These are phyloP conservation scores for Laticauda laticaudata DNA, from an alignment of 2,113 vertebrate genomes.

Conservation along the genomic window DNA sequence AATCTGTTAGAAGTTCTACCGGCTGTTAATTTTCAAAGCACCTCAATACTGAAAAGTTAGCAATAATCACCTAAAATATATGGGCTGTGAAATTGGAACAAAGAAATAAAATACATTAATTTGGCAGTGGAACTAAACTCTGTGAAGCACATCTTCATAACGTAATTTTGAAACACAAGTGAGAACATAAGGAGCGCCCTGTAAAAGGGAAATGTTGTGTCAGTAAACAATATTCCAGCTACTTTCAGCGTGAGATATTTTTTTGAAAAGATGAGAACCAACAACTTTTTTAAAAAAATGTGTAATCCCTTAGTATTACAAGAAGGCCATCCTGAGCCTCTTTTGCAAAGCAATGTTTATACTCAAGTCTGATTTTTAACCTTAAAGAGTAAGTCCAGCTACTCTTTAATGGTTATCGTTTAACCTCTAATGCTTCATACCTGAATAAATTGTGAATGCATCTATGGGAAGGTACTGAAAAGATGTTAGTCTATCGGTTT, in stretches of 20 bases:
- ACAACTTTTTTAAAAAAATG: not conserved
- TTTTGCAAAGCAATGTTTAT: not conserved
- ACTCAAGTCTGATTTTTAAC: not conserved
- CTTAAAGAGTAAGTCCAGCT: not conserved
- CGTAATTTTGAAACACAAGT: constrained; percentile 38
- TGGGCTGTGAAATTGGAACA: constrained; percentile 52
- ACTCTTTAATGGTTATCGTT: not conserved
- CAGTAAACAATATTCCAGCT: constrained; percentile 32
- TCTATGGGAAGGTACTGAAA: not conserved
- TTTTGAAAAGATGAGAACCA: constrained; percentile 10
- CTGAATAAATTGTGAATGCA: not conserved
- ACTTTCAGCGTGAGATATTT: not conserved
- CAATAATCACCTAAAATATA: constrained; percentile 58
- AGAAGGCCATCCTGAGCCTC: not conserved
- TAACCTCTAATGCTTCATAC: not conserved
- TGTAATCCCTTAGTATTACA: constrained; percentile 4
- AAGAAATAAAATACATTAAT: constrained; percentile 66
- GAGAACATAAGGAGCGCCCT: constrained; percentile 45
- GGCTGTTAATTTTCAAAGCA: constrained; percentile 56
- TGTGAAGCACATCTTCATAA: constrained; percentile 57
- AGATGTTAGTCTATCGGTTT: not conserved
- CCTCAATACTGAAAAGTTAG: constrained; percentile 53
- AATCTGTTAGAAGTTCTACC: constrained; percentile 46
- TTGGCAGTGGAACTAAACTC: constrained; percentile 57
- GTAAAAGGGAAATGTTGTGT: constrained; percentile 35